Evolutionary conservation across 2,797 vertebrate species (phyloP), one percentile per base, ranked within the genome.

Genomic region (Crocodylus rhombifer): DNA sequence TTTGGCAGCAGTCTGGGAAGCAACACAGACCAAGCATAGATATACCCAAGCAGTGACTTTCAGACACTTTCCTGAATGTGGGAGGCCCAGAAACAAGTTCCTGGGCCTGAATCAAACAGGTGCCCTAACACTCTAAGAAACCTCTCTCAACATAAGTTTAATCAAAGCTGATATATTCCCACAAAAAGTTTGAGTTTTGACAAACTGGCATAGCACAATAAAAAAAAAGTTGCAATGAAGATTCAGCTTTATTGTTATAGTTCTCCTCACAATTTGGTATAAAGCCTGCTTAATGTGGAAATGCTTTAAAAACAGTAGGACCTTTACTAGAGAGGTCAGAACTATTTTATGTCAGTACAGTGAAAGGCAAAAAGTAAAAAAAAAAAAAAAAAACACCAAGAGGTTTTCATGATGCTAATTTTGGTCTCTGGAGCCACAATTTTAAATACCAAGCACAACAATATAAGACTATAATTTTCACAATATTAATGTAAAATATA

Each of bases 291-390:
- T 63, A 56, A 28, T 36, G 18, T 42, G 17, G 63, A 55, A 77
- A 25, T 81, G n/a, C 28, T 58, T 21, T 42, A 73, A 0, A 81
- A 77, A 90, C 80, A 82, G 63, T 16, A n/a, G 88, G 89, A 90
- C 14, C 65, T 82, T 90, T 73, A 82, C 89, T 88, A 79, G 73
- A 84, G 33, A 92, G 30, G 6, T 28, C 90, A 81, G n/a, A 93
- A 77, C 28, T 81, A 14, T 85, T 80, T 73, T 71, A 30, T 17
- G 9, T n/a, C 85, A 57, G 17, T 89, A 26, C 62, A 36, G 23
- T 33, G n/a, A 93, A 84, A 55, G 95, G 88, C 82, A 88, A 64
- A 62, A 84, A 92, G 28, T 10, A 36, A 36, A 36, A 6, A 36
- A 36, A 33, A 33, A 33, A 5, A 33, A 33, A 73, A 42, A 93